Conservation (phyloP, 1,140 invertebrate genomes). For the Polypedilum vanderplanki region DNA sequence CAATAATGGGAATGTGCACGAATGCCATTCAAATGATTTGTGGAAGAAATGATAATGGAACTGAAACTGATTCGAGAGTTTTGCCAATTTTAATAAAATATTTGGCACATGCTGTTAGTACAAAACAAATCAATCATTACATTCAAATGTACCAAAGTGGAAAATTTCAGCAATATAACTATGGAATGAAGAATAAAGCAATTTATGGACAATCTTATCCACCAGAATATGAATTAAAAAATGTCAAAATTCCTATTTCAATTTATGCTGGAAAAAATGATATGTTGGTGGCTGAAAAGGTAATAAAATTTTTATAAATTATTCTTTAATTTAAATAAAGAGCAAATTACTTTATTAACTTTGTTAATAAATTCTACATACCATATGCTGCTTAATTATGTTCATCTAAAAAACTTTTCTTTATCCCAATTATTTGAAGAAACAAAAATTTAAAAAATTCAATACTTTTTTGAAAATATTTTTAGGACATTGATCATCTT, state of each 20-base stretch:
- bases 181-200: slow-evolving; percentile 41
- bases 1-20: background rate
- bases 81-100: background rate
- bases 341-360: too few species aligned
- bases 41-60: background rate
- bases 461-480: background rate
- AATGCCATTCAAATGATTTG: background rate
- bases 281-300: slow-evolving; percentile 50
- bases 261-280: slow-evolving; percentile 68
- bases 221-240: slow-evolving; percentile 50
- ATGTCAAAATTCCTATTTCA: slow-evolving; percentile 54
- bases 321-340: too few species aligned
- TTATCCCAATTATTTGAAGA: too few species aligned
- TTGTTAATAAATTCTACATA: too few species aligned
- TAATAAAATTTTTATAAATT: background rate
- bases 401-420: too few species aligned
- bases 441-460: too few species aligned
- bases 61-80: background rate
- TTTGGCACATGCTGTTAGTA: slow-evolving; percentile 20
- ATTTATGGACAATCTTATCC: slow-evolving; percentile 45
- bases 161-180: slow-evolving; percentile 32
- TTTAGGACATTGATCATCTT: slow-evolving; percentile 51
- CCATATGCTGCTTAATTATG: too few species aligned
- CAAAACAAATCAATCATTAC: slow-evolving; percentile 39
- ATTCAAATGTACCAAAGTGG: slow-evolving; percentile 40